Evolutionary conservation across 1,140 invertebrate species (phyloP).

Genomic region (Drosophila seguyi): DNA sequence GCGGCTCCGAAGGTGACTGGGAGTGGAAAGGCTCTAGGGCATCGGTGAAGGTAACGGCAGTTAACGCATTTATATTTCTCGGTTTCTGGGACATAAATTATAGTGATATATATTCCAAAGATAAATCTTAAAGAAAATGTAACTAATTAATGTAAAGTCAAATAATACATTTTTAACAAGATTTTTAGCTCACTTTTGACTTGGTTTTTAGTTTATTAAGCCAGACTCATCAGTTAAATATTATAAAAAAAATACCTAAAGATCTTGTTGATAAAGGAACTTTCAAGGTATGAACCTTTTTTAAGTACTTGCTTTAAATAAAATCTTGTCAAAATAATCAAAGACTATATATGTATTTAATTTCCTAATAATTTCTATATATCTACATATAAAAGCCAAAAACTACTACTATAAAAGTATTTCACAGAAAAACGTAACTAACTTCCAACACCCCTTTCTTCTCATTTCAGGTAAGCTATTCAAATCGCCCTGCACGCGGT

Average conservation of each 20-base stretch:
- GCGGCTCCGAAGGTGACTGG: slow-evolving; percentile 4
- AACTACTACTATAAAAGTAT: neutral
- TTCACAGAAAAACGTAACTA: slow-evolving; percentile 10
- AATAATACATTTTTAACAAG: neutral
- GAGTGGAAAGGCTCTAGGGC: slow-evolving; percentile 22
- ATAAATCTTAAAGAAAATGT: neutral
- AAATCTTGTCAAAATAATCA: neutral
- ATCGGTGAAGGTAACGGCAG: slow-evolving; percentile 42
- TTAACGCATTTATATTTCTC: slow-evolving; percentile 9
- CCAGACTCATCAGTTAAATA: neutral
- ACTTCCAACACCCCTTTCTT: slow-evolving; percentile 31
- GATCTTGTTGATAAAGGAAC: neutral
- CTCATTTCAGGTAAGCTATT: slow-evolving; percentile 68
- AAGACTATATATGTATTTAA: neutral
- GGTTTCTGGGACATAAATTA: neutral
- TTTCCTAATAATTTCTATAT: neutral
- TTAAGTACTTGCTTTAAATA: neutral
- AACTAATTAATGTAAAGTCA: neutral
- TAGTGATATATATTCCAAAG: neutral
- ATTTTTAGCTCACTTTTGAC: neutral
- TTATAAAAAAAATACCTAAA: no score
- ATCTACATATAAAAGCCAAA: neutral
- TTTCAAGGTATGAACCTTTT: neutral
- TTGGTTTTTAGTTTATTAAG: neutral
- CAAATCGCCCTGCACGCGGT: slow-evolving; percentile 16